Percentiles rank a stretch among this genome's conserved stretches.
Conservation (phyloP, 2,888 invertebrate genomes). For the Cerastis leucographa region DNA sequence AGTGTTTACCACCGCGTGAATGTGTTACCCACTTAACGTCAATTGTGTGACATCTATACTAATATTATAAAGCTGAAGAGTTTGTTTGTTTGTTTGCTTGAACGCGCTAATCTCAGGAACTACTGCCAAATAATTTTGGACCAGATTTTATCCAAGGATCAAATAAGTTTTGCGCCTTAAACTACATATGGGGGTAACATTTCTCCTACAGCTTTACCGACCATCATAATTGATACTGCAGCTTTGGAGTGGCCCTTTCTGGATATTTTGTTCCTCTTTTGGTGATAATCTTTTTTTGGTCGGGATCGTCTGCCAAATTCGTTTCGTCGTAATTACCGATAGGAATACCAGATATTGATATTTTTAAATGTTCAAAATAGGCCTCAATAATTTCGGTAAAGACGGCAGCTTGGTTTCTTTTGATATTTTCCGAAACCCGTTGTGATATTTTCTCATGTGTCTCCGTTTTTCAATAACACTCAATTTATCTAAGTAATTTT, state of each 20-base stretch:
- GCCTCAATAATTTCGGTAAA: not conserved
- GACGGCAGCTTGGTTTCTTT: slow-evolving; percentile 8
- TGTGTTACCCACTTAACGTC: too few species aligned
- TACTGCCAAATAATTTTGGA: too few species aligned
- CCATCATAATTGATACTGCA: slow-evolving; percentile 57
- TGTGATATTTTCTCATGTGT: not conserved
- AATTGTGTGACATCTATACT: too few species aligned
- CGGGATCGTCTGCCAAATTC: slow-evolving; percentile 29
- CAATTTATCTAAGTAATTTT: not conserved
- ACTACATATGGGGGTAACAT: slow-evolving; percentile 62
- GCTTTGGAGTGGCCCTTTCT: slow-evolving; percentile 47
- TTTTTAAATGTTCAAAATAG: not conserved
- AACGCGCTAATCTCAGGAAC: too few species aligned
- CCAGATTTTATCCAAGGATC: not conserved
- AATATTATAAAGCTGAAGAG: too few species aligned
- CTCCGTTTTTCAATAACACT: not conserved
- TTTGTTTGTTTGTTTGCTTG: too few species aligned
- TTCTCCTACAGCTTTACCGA: slow-evolving; percentile 54
- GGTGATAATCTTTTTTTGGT: slow-evolving; percentile 22
- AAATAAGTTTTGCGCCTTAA: slow-evolving; percentile 38
- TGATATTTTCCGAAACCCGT: not conserved
- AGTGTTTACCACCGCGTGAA: too few species aligned
- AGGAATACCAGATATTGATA: not conserved
- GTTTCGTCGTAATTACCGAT: slow-evolving; percentile 33
- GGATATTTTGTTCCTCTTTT: slow-evolving; percentile 38